Evolutionary conservation across 2,797 vertebrate species (phyloP).

Genomic region (Chelidonichthys spinosus): DNA sequence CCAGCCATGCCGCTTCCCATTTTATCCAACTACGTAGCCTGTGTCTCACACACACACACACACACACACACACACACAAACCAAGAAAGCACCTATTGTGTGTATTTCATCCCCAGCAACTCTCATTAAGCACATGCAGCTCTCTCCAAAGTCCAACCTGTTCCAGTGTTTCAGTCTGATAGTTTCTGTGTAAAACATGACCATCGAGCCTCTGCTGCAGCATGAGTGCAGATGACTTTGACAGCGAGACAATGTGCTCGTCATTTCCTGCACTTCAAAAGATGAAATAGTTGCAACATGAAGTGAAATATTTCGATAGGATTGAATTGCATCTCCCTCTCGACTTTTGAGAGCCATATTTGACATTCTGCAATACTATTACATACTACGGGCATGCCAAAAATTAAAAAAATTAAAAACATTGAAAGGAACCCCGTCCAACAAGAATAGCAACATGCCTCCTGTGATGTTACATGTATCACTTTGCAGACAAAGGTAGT

Average conservation of each 20-base stretch:
- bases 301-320: slow-evolving; percentile 15
- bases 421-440: not conserved
- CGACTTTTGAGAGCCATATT: not conserved
- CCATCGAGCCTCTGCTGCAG: not conserved
- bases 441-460: not conserved
- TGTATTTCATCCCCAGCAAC: slow-evolving; percentile 1
- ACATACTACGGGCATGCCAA: too few species aligned
- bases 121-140: slow-evolving; percentile 22
- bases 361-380: not conserved
- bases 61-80: slow-evolving; percentile 7
- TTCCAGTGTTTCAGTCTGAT: slow-evolving; percentile 3
- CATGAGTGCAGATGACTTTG: not conserved
- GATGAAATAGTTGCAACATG: slow-evolving; percentile 33
- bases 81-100: not conserved
- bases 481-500: not conserved
- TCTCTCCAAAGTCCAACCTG: slow-evolving; percentile 12
- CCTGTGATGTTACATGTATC: slow-evolving; percentile 5
- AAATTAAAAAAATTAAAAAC: not conserved
- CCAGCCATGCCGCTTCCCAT: slow-evolving; percentile 36
- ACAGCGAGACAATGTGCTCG: not conserved
- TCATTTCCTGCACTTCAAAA: slow-evolving; percentile 9
- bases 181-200: slow-evolving; percentile 7
- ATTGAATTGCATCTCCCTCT: not conserved
- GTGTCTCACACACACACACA: not conserved
- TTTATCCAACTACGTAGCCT: slow-evolving; percentile 2